phyloP scores from a whole-genome alignment of 64 coral and sea anemone genomes.

The Stichodactyla helianthus region DNA sequence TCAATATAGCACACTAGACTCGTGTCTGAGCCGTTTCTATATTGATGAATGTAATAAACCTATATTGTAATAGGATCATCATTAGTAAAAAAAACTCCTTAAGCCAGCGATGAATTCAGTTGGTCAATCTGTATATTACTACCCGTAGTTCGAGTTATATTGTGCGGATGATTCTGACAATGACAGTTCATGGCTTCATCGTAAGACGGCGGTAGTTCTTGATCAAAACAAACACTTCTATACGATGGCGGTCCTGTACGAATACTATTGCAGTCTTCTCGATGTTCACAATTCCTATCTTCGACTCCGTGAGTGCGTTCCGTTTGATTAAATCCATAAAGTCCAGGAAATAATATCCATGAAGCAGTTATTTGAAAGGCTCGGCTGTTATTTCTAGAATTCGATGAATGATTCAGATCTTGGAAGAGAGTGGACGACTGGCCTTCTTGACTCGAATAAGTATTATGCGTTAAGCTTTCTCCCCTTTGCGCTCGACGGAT shows the following conservation, averaged over 20 bases:
- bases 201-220: constrained; percentile 20
- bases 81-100: background rate
- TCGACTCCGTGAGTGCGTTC: background rate
- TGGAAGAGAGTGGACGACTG: background rate
- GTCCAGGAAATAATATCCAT: constrained; percentile 26
- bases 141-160: background rate
- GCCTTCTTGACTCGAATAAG: background rate
- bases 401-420: background rate
- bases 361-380: constrained; percentile 3
- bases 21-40: background rate
- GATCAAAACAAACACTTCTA: constrained; percentile 28
- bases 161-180: background rate
- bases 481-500: constrained; percentile 14
- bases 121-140: background rate
- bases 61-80: background rate
- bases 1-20: background rate
- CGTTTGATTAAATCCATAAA: constrained; percentile 1
- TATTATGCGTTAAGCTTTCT: constrained; percentile 19
- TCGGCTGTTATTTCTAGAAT: constrained; percentile 13
- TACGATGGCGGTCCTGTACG: constrained; percentile 15
- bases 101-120: background rate
- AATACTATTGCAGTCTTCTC: constrained; percentile 10
- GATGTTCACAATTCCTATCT: background rate
- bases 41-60: background rate
- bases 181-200: constrained; percentile 21